Conservation (phyloP, 2,888 invertebrate genomes). For the Agriopis aurantiaria region DNA sequence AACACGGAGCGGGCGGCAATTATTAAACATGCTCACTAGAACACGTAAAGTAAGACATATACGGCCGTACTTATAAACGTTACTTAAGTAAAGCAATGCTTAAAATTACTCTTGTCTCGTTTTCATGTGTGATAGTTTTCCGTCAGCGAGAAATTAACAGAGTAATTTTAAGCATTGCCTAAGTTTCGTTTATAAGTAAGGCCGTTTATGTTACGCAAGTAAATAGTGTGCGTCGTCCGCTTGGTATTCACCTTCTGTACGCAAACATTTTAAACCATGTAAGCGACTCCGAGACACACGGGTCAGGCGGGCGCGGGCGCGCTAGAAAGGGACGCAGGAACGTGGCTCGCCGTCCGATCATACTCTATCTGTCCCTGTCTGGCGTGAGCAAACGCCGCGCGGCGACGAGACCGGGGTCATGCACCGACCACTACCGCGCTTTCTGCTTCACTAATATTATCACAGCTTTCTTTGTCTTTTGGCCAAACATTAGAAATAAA, state of each 20-base stretch:
- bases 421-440: neutral
- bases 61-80: too few relatives aligned
- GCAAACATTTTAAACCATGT: slow-evolving; percentile 1
- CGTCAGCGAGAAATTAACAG: too few relatives aligned
- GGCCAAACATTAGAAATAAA: neutral
- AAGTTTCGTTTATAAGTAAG: too few relatives aligned
- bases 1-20: neutral
- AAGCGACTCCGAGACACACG: neutral
- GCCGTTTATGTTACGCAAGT: neutral
- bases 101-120: too few relatives aligned
- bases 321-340: slow-evolving; percentile 7
- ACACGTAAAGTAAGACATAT: neutral
- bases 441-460: slow-evolving; percentile 2
- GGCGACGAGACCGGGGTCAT: neutral
- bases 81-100: too few relatives aligned
- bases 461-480: neutral
- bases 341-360: neutral
- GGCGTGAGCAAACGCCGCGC: neutral
- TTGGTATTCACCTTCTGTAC: neutral
- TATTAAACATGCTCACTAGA: neutral
- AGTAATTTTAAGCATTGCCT: too few relatives aligned
- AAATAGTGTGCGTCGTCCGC: neutral
- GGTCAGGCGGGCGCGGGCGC: neutral
- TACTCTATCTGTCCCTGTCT: neutral
- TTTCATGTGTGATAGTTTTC: too few relatives aligned